Evolutionary conservation across 2,888 invertebrate genomes (phyloP).

Genomic region (Drosophila macrospina): DNA sequence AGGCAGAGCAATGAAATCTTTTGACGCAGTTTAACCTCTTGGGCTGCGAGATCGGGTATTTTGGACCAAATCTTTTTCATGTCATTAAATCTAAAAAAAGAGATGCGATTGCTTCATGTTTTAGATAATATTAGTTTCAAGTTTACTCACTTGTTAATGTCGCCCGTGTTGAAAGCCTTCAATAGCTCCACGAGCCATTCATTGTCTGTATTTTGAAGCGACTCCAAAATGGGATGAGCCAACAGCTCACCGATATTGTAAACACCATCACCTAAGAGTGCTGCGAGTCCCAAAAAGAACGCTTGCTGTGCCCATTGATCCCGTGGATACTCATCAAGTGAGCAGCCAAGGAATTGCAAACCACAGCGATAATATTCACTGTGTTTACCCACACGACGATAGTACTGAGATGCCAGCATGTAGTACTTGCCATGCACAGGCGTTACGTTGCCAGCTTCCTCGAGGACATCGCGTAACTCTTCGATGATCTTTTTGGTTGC

Average conservation of each 20-base stretch:
- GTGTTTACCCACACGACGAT: slow-evolving; percentile 93
- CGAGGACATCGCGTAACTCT: slow-evolving; percentile 93
- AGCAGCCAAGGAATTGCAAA: slow-evolving; percentile 92
- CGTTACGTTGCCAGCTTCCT: slow-evolving; percentile 96
- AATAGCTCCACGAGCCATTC: slow-evolving; percentile 95
- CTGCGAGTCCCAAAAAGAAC: slow-evolving; percentile 96
- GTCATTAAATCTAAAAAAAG: slow-evolving; percentile 87
- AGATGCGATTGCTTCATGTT: background rate
- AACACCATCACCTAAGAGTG: slow-evolving; percentile 96
- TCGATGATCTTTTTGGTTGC: slow-evolving; percentile 94
- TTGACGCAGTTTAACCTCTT: slow-evolving; percentile 92
- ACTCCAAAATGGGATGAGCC: slow-evolving; percentile 96
- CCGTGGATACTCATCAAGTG: slow-evolving; percentile 88
- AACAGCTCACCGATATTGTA: slow-evolving; percentile 98
- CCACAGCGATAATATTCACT: slow-evolving; percentile 98
- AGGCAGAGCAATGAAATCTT: slow-evolving; percentile 98
- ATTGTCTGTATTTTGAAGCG: slow-evolving; percentile 91
- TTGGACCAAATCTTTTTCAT: slow-evolving; percentile 90
- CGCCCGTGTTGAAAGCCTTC: slow-evolving; percentile 94
- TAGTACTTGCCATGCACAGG: slow-evolving; percentile 98
- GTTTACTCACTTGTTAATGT: slow-evolving; percentile 88
- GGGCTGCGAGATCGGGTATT: slow-evolving; percentile 93
- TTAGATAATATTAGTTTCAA: no score
- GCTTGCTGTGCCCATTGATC: slow-evolving; percentile 92
- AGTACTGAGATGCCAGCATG: slow-evolving; percentile 95